Conservation (phyloP, 2,113 vertebrate species). For the Limanda limanda region DNA sequence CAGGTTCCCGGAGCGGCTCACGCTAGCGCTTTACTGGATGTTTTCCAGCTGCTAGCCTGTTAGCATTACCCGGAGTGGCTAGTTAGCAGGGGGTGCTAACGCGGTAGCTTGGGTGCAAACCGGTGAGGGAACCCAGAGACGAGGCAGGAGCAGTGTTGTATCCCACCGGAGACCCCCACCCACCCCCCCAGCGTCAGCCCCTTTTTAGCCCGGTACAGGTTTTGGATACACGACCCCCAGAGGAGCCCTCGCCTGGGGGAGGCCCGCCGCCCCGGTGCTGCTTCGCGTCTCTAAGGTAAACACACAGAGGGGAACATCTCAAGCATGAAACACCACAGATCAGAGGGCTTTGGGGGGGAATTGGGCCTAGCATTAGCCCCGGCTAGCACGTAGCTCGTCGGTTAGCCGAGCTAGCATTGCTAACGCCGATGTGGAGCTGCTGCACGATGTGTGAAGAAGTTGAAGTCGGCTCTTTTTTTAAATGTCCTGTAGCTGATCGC, state of each 20-base stretch:
- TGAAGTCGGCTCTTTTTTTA: not conserved
- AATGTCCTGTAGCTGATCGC: not conserved
- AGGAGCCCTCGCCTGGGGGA: constrained; percentile 32
- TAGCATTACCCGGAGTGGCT: constrained; percentile 64
- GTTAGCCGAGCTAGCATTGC: constrained; percentile 60
- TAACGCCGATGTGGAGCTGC: constrained; percentile 35
- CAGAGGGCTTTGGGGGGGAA: constrained; percentile 13
- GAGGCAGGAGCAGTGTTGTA: constrained; percentile 35
- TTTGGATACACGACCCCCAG: constrained; percentile 30
- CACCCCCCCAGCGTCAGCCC: constrained; percentile 12
- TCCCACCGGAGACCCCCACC: constrained; percentile 23
- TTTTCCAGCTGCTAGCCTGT: constrained; percentile 46
- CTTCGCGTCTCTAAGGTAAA: constrained; percentile 64
- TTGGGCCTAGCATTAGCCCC: constrained; percentile 73
- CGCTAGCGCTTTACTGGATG: constrained; percentile 46
- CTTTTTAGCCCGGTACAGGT: constrained; percentile 7
- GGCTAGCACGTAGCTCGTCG: constrained; percentile 37
- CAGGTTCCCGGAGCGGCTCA: constrained; percentile 52
- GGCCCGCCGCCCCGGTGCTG: constrained; percentile 29
- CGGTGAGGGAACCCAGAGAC: constrained; percentile 54
- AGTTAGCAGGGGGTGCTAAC: constrained; percentile 70
- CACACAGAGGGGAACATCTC: constrained; percentile 5
- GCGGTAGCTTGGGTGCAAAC: constrained; percentile 62
- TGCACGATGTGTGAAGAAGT: constrained; percentile 19
- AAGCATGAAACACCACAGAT: constrained; percentile 12